phyloP scores from a whole-genome alignment of 2,888 invertebrate species.

The Lissocephala sabroskyi region DNA sequence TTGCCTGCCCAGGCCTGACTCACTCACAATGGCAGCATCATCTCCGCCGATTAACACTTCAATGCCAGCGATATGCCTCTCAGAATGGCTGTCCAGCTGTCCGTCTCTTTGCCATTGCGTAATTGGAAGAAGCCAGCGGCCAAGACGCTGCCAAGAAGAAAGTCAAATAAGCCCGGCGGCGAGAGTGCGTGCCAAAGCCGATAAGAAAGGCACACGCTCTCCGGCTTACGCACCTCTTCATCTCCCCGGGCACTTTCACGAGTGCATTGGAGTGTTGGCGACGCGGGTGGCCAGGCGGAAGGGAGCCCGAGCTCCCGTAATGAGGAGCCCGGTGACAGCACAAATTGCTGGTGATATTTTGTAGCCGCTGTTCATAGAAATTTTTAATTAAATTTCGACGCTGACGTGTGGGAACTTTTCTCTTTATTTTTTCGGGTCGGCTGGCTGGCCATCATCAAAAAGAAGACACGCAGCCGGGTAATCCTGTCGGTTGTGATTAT shows the following conservation, averaged over 20 bases:
- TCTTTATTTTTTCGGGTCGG: slow-evolving; percentile 14
- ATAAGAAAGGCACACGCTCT: background rate
- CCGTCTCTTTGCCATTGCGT: too few species aligned
- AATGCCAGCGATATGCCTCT: slow-evolving; percentile 12
- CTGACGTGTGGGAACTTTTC: slow-evolving; percentile 39
- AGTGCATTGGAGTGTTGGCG: slow-evolving; percentile 28
- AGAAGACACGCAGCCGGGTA: background rate
- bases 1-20: slow-evolving; percentile 39
- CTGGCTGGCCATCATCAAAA: too few species aligned
- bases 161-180: slow-evolving; percentile 34
- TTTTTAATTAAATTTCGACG: slow-evolving; percentile 44
- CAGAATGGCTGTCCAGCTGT: slow-evolving; percentile 20
- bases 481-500: background rate
- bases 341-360: too few species aligned
- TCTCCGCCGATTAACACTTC: slow-evolving; percentile 25
- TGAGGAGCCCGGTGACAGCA: too few species aligned
- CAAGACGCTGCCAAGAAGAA: too few species aligned
- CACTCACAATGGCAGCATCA: slow-evolving; percentile 8
- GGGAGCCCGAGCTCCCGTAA: too few species aligned
- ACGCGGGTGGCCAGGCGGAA: background rate
- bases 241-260: too few species aligned
- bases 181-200: background rate
- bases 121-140: too few species aligned
- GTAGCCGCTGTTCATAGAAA: slow-evolving; percentile 6
- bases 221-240: too few species aligned